Percentiles rank a stretch among this genome's conserved stretches.
These are phyloP conservation scores for Leptogaster cylindrica DNA, from an alignment of 2,888 invertebrate genomes.

Conservation along the genomic window DNA sequence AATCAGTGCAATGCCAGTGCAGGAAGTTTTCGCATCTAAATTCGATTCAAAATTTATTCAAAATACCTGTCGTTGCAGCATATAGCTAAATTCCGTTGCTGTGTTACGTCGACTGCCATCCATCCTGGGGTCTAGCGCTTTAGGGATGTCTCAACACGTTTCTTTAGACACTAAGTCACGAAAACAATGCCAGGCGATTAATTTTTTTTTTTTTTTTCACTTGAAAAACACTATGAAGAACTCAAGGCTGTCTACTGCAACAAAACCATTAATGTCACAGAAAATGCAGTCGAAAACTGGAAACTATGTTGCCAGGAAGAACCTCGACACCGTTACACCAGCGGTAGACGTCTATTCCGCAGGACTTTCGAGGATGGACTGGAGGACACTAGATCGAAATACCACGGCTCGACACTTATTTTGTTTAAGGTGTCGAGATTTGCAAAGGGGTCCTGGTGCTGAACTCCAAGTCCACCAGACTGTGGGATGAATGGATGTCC, in stretches of 20 bases:
- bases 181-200: too few relatives aligned
- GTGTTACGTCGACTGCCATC: conserved; percentile 59
- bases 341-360: background rate
- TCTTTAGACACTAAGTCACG: too few relatives aligned
- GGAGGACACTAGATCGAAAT: background rate
- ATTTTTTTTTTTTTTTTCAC: too few relatives aligned
- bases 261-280: background rate
- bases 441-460: conserved; percentile 10
- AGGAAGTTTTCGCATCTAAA: conserved; percentile 13
- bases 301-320: background rate
- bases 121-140: conserved; percentile 49
- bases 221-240: background rate
- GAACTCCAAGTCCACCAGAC: background rate
- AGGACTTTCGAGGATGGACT: conserved; percentile 15
- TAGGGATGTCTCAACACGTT: background rate
- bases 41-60: conserved; percentile 5
- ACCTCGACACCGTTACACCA: background rate
- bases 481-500: background rate
- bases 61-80: conserved; percentile 60
- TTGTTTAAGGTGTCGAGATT: background rate
- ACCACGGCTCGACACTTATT: conserved; percentile 7
- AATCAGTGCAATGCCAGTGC: background rate
- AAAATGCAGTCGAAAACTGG: background rate
- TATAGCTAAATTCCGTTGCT: conserved; percentile 61
- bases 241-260: background rate